phyloP scores from a whole-genome alignment of 2,113 vertebrate species.

The Sinocyclocheilus grahami region DNA sequence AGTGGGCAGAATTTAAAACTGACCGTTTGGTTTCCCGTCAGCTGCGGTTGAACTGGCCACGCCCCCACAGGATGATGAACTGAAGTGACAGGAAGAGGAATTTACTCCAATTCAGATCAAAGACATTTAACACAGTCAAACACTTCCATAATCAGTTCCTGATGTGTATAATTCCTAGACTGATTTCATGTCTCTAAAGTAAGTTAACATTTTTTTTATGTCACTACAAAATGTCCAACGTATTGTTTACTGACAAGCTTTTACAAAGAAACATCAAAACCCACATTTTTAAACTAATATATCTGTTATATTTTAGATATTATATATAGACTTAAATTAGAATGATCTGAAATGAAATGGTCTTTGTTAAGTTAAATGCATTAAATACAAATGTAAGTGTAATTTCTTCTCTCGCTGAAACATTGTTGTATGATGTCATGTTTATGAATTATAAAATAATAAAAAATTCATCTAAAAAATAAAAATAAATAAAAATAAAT shows the following conservation, averaged over 20 bases:
- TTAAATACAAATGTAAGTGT: too few species aligned
- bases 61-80: too few species aligned
- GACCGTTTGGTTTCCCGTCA: too few species aligned
- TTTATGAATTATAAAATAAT: neutral
- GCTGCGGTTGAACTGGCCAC: neutral
- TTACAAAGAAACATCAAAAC: neutral
- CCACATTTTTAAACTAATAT: neutral
- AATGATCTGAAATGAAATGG: neutral
- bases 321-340: neutral
- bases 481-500: neutral
- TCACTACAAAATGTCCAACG: neutral
- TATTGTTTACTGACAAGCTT: neutral
- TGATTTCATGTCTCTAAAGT: neutral
- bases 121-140: neutral
- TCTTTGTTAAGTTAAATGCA: neutral
- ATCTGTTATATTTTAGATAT: too few species aligned
- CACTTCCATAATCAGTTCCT: neutral
- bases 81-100: neutral
- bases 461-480: neutral
- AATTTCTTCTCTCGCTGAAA: too few species aligned
- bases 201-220: neutral
- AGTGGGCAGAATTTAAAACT: neutral
- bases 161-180: neutral
- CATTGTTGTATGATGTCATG: neutral
- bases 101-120: neutral